phyloP scores from a whole-genome alignment of 1,140 invertebrate genomes.

The Cherax destructor region DNA sequence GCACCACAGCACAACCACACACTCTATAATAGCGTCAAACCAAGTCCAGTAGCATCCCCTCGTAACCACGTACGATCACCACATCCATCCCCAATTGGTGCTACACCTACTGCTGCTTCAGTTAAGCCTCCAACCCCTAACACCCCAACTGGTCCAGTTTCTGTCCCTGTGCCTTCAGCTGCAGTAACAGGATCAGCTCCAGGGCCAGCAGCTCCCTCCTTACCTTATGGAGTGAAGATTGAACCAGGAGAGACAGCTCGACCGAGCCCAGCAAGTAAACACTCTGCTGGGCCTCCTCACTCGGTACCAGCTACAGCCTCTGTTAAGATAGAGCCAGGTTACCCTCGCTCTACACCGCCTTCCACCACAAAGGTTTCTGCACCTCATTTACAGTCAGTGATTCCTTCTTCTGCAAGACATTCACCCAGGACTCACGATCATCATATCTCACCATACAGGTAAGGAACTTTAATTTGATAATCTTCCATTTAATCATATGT shows the following conservation, averaged over 20 bases:
- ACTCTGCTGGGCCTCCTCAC: conserved; percentile 6
- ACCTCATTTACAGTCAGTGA: conserved; percentile 55
- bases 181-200: conserved; percentile 31
- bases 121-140: conserved; percentile 39
- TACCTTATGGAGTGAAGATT: conserved; percentile 61
- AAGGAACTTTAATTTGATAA: not conserved
- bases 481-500: too few relatives aligned
- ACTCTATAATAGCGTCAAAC: conserved; percentile 57
- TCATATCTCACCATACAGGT: conserved; percentile 63
- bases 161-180: conserved; percentile 40
- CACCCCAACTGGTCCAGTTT: conserved; percentile 23
- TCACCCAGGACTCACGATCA: conserved; percentile 64
- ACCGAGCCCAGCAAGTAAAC: conserved; percentile 35
- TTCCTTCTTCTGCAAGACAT: conserved; percentile 48
- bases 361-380: conserved; percentile 47
- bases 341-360: conserved; percentile 60
- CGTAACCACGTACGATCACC: conserved; percentile 61
- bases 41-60: conserved; percentile 58
- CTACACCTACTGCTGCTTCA: conserved; percentile 49
- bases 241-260: conserved; percentile 52
- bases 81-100: conserved; percentile 55
- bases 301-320: conserved; percentile 61
- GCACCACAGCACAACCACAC: conserved; percentile 55
- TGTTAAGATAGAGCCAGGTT: conserved; percentile 56
- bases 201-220: conserved; percentile 17